These are phyloP conservation scores for Platyrinchus mystaceus DNA, from an alignment of 2,797 vertebrate genomes.

Conservation along the genomic window DNA sequence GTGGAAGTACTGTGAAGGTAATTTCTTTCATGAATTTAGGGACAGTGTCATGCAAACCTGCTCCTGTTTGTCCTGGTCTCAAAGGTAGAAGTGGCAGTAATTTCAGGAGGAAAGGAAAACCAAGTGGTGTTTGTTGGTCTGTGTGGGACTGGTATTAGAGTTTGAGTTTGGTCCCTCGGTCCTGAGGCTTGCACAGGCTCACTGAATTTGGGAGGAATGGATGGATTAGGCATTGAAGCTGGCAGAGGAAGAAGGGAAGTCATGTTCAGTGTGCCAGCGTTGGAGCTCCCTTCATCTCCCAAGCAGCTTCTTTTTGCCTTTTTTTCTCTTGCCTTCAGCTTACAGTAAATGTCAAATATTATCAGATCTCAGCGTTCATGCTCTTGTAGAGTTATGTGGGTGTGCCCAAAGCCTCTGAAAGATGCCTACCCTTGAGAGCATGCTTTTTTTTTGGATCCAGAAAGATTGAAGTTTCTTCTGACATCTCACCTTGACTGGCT, in stretches of 20 bases:
- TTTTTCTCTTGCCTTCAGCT: constrained; percentile 1
- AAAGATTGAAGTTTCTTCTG: background rate
- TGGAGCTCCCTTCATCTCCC: background rate
- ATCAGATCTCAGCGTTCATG: background rate
- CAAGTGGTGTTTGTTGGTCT: background rate
- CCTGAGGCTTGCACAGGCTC: background rate
- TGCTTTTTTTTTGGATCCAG: background rate
- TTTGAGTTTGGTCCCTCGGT: background rate
- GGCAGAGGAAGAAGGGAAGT: background rate
- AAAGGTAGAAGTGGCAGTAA: background rate
- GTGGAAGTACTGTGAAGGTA: background rate
- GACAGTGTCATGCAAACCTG: background rate
- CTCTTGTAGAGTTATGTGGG: background rate
- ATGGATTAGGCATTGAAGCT: background rate
- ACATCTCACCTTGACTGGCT: background rate
- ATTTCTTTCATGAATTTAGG: background rate
- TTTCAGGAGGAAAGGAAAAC: background rate
- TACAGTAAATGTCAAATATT: background rate
- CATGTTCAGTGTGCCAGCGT: background rate
- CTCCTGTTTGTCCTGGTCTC: background rate
- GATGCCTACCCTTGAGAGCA: background rate
- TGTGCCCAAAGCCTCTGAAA: background rate
- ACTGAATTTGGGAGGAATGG: background rate
- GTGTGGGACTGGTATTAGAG: background rate
- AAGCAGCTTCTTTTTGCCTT: background rate